Evolutionary conservation across 1,140 invertebrate genomes (phyloP), one percentile per base, ranked within the genome.

Genomic region (Pemphigus obesinymphae): DNA sequence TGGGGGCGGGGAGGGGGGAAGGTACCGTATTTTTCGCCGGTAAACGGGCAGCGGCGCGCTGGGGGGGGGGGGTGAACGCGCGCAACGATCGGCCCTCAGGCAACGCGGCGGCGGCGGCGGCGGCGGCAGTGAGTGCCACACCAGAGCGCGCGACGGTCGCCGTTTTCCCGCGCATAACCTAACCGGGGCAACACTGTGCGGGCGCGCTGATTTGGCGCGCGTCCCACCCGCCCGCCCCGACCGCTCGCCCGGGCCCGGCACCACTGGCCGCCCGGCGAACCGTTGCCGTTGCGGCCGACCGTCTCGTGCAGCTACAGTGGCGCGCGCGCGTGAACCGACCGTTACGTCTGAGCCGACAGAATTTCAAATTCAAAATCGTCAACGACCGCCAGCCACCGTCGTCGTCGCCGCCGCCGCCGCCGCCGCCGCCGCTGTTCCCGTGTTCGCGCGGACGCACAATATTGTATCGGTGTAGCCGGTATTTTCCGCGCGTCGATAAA

Each of bases 321-420:
- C 58, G 55, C 34, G 76, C 73, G 73, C 50, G 34, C 73, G 48
- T 48, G 17, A 34, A 40, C 63, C 40, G 76, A 80, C 76, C 76
- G 76, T 80, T 80, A 80, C 43, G 43, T 50, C 43, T n/a, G 53
- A 80, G n/a, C 31, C 55, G 76, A 61, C 55, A 23, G 55, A 80
- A 43, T 80, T 78, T 80, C 37, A 80, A 80, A 61, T 80, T 80
- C 34, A 45, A 80, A 80, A 80, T 45, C 53, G 55, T 29, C 40
- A 61, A 80, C 34, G 76, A 26, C 8, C 53, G 53, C 2, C 53
- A 26, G 48, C 43, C 72, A 43, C 48, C 72, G 72, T 75, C 43
- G n/a, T 43, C 70, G 40, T 45, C 70, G 40, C 45, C 45, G 48
- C 20, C 34, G 53, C 48, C 48, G 11, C 20, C 4, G 53, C 7